phyloP scores from a whole-genome alignment of 1,140 invertebrate genomes.

The Dufourea novaeangliae region DNA sequence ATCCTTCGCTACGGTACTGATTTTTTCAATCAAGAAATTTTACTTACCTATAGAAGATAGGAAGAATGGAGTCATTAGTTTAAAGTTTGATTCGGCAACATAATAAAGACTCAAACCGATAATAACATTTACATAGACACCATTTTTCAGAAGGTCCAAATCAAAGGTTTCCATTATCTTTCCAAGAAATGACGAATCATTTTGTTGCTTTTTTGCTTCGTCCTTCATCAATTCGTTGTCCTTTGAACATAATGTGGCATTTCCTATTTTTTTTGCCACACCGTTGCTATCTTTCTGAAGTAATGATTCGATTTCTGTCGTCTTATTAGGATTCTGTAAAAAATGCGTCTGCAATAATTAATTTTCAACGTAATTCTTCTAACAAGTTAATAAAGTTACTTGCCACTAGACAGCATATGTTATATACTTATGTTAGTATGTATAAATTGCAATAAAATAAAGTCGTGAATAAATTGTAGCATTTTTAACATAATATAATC shows the following conservation, averaged over 20 bases:
- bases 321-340: not conserved
- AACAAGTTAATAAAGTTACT: not conserved
- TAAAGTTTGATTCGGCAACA: conserved; percentile 88
- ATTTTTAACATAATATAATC: too few relatives aligned
- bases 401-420: not conserved
- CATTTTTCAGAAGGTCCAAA: conserved; percentile 85
- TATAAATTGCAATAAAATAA: not conserved
- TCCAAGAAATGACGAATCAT: conserved; percentile 19
- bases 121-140: conserved; percentile 86
- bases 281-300: conserved; percentile 1
- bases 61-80: conserved; percentile 89
- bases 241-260: not conserved
- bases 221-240: not conserved
- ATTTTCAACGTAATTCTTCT: not conserved
- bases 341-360: not conserved
- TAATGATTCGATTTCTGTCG: conserved; percentile 15
- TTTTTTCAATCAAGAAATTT: not conserved
- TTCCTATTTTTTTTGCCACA: not conserved
- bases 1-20: conserved; percentile 64
- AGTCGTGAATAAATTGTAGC: too few relatives aligned
- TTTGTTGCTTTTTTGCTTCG: not conserved
- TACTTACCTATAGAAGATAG: conserved; percentile 85
- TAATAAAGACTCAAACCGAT: conserved; percentile 88
- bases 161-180: conserved; percentile 84
- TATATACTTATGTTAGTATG: not conserved